Evolutionary conservation across 2,113 vertebrate species (phyloP), one percentile per base, ranked within the genome.

Genomic region (Benitochromis conjunctus): DNA sequence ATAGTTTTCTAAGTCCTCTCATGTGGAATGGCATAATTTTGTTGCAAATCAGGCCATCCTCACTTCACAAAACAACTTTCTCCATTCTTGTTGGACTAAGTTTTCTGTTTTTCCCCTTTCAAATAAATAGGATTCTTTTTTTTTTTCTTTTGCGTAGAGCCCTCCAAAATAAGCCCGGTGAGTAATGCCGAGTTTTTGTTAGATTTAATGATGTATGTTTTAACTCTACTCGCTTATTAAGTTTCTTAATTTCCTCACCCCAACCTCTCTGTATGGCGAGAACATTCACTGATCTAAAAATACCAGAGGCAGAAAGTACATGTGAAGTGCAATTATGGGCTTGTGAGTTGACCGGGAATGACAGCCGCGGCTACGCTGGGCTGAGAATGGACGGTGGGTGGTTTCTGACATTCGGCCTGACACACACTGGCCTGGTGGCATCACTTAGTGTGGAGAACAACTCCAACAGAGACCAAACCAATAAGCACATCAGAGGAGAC

Each of bases 321-420:
- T 80, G 92, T 57, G 86, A 94, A 94, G 92, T 92, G 91, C 94
- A 96, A 96, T 96, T 96, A 95, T 94, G 95, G 94, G 91, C 91
- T 95, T 87, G 86, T 88, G 93, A 92, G 92, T 85, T 92, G 91
- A 95, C 87, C 78, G 78, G 92, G 88, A 84, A 90, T 90, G 93
- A 93, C 90, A 89, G 91, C 88, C 69, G 86, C 18, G 82, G 91
- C 88, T 83, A 62, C n/a, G 71, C 91, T n/a, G 86, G 62, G 88
- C 91, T 94, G 92, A 95, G 93, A 92, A 91, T 80, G 82, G 90
- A 87, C 92, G 69, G 92, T 92, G 93, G 88, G 93, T 91, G 93
- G 94, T 93, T 95, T 94, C 90, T 94, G 94, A 93, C 94, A 92
- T 90, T 87, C 85, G 57, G 85, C 90, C 77, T 36, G 79, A 89